Evolutionary conservation across 2,113 vertebrate genomes (phyloP).

Genomic region (Fulmarus glacialis): DNA sequence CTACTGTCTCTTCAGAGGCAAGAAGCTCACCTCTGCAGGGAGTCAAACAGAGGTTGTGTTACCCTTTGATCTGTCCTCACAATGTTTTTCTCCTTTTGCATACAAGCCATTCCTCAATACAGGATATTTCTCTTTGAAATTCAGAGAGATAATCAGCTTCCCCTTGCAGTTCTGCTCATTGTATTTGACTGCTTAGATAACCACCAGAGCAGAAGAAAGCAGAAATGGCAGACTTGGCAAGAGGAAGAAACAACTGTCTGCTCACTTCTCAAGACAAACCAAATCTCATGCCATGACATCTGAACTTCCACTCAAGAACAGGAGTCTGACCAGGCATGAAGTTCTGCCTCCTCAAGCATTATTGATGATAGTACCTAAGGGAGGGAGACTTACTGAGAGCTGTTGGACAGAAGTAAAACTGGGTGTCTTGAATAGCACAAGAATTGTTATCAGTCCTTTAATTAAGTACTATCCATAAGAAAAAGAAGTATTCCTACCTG

Average conservation of each 20-base stretch:
- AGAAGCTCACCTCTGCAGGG: background rate
- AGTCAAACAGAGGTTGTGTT: background rate
- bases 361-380: background rate
- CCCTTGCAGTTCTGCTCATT: background rate
- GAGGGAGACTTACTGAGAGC: background rate
- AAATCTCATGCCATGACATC: background rate
- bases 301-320: background rate
- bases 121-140: background rate
- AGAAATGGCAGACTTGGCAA: background rate
- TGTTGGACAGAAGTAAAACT: background rate
- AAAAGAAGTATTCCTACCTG: slow-evolving; percentile 76
- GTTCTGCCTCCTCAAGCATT: background rate
- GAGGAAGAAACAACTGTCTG: background rate
- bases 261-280: background rate
- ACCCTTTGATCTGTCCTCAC: background rate
- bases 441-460: background rate
- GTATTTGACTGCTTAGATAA: background rate
- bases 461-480: background rate
- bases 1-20: background rate
- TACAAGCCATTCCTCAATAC: background rate
- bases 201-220: background rate
- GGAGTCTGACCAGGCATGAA: background rate
- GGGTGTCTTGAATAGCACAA: background rate
- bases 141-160: background rate
- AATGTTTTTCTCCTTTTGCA: background rate